Evolutionary conservation across 2,113 vertebrate genomes (phyloP).

Genomic region (Hippolais icterina): DNA sequence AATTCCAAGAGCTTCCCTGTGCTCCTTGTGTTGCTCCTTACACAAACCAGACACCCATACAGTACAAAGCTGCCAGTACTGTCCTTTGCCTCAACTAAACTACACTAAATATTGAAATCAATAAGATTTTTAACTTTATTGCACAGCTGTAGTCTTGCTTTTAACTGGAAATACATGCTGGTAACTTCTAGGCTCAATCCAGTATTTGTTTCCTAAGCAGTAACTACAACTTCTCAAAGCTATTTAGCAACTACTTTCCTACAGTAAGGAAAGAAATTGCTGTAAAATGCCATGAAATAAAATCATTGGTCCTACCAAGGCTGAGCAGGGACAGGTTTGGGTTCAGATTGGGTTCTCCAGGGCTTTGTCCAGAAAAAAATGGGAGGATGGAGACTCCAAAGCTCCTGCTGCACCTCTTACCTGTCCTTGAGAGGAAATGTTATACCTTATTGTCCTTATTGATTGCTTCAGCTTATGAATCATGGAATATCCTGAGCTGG

Average conservation of each 20-base stretch:
- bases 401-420: background rate
- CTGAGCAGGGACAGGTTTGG: background rate
- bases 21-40: background rate
- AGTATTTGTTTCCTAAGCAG: background rate
- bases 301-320: background rate
- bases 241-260: background rate
- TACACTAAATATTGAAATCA: background rate
- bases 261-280: background rate
- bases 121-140: background rate
- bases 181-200: background rate
- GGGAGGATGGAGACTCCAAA: accelerated
- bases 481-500: background rate
- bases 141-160: background rate
- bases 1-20: background rate
- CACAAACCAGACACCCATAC: background rate
- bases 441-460: background rate
- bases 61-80: background rate
- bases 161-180: background rate
- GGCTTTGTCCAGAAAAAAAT: background rate
- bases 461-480: background rate
- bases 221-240: background rate
- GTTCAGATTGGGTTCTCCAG: background rate
- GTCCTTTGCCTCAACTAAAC: background rate
- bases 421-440: background rate
- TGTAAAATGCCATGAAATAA: background rate